Evolutionary conservation across 2,888 invertebrate genomes (phyloP).

Genomic region (Sepioteuthis lessoniana): DNA sequence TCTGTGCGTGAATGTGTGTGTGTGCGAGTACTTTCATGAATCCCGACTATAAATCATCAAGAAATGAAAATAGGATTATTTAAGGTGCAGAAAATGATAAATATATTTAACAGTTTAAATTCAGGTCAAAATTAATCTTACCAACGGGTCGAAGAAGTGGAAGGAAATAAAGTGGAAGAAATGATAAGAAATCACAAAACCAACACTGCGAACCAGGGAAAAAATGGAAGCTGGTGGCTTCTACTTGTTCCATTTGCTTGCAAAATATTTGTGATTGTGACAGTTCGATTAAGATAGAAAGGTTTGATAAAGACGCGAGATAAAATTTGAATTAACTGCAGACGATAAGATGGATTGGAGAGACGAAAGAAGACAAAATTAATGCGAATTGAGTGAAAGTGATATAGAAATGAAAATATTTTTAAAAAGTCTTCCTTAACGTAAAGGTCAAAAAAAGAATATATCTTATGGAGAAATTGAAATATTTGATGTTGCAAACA

Average conservation of each 20-base stretch:
- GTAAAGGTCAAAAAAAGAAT: background rate
- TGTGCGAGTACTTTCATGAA: background rate
- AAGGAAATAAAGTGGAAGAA: background rate
- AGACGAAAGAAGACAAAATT: background rate
- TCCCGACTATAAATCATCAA: background rate
- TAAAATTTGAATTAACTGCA: background rate
- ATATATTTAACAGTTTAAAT: background rate
- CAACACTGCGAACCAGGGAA: background rate
- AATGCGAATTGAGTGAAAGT: background rate
- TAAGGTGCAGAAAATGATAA: background rate
- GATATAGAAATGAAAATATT: background rate
- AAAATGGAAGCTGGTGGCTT: background rate
- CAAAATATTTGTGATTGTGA: background rate
- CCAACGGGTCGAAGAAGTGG: background rate
- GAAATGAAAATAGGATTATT: background rate
- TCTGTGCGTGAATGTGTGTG: background rate
- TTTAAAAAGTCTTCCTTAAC: background rate
- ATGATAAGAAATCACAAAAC: background rate
- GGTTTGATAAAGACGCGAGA: background rate
- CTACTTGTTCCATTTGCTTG: background rate
- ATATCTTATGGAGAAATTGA: background rate
- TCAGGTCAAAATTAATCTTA: background rate
- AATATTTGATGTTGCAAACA: background rate
- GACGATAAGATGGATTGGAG: slow-evolving; percentile 10
- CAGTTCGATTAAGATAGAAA: slow-evolving; percentile 23